Evolutionary conservation across 2,797 vertebrate genomes (phyloP), one percentile per base, ranked within the genome.

Genomic region (Prunella strophiata): DNA sequence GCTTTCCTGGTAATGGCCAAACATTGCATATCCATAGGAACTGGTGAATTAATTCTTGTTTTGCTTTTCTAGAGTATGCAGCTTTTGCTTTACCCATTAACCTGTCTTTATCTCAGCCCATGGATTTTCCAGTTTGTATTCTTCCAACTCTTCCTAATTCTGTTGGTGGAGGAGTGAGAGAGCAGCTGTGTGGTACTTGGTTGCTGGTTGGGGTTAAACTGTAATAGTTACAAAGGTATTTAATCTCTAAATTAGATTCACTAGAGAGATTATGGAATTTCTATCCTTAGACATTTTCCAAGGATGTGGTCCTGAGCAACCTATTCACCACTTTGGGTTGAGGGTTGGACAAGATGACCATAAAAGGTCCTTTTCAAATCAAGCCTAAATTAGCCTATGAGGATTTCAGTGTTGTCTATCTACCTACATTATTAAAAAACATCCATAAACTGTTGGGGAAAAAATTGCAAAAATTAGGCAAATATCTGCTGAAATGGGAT

Each of bases 161-260:
- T n/a, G 17, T 6, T 45, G 14, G 27, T 11, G 4, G 36, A 34
- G 11, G 57, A 50, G 16, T 29, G 32, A 76, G 23, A 0, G 0
- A 43, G 27, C 0, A 1, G 7, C 22, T 55, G 4, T 57, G 50
- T 36, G 26, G 22, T 29, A 43, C 13, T 55, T 38, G 43, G 3
- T 16, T 89, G 29, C 16, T 83, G 38, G 12, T 21, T 30, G 7
- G 6, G 3, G 7, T 57, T 71, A 26, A 57, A 38, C 6, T 1
- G 2, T 8, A 51, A 17, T 18, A 36, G 5, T 9, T 67, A n/a
- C 3, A 5, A 86, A 50, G 3, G 3, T 50, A 66, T 26, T 91
- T 74, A 42, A 71, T 59, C 16, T 86, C 18, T 67, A 75, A 51
- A 73, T 51, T 52, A 52, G 11, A 38, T 52, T 85, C 9, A 10